phyloP scores from a whole-genome alignment of 1,140 invertebrate genomes.

The Sitodiplosis mosellana region DNA sequence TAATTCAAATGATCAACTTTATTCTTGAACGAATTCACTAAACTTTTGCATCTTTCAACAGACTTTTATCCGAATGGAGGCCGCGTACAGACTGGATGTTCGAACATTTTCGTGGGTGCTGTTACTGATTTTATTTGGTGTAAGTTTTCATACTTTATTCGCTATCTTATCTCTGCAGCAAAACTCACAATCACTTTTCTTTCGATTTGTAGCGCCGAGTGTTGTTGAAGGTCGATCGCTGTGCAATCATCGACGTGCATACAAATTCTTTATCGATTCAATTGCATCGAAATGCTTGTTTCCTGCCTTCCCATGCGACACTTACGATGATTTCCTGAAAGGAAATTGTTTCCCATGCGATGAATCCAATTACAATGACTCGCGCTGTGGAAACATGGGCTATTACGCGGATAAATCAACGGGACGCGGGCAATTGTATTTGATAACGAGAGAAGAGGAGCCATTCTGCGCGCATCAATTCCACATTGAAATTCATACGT shows the following conservation, averaged over 20 bases:
- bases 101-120: conserved; percentile 71
- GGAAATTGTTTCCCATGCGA: conserved; percentile 36
- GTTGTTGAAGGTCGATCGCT: conserved; percentile 63
- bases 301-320: conserved; percentile 69
- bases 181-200: conserved; percentile 1
- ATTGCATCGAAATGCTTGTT: conserved; percentile 78
- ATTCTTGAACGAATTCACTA: neutral
- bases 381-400: conserved; percentile 77
- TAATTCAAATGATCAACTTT: neutral
- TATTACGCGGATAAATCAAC: conserved; percentile 72
- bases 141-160: conserved; percentile 35
- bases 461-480: conserved; percentile 87
- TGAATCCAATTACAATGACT: conserved; percentile 26
- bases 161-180: neutral
- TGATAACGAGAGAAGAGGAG: conserved; percentile 76
- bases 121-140: conserved; percentile 81
- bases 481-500: conserved; percentile 59
- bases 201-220: conserved; percentile 34
- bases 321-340: conserved; percentile 60
- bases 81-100: conserved; percentile 71
- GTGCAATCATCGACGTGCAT: conserved; percentile 80
- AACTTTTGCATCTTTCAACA: too few species aligned
- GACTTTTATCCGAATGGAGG: conserved; percentile 88
- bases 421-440: conserved; percentile 62
- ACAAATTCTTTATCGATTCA: conserved; percentile 86